These are phyloP conservation scores for Agrypnus murinus DNA, from an alignment of 2,888 invertebrate genomes.

Conservation along the genomic window DNA sequence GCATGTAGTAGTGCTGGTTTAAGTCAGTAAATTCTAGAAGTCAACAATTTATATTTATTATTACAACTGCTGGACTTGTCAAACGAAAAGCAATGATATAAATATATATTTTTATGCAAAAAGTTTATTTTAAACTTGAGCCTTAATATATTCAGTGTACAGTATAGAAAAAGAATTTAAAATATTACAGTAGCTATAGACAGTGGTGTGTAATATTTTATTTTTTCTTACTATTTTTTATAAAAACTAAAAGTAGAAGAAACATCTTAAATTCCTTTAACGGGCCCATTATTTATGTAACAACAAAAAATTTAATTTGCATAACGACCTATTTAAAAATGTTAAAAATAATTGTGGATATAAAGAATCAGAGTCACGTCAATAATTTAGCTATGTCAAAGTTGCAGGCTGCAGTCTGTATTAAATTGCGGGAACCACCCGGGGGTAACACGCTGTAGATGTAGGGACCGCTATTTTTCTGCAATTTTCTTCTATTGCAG, in stretches of 20 bases:
- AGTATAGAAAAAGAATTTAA: no score
- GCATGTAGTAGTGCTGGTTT: not conserved
- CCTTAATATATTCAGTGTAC: no score
- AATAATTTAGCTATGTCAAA: conserved; percentile 44
- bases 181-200: no score
- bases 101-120: no score
- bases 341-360: conserved; percentile 32
- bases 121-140: no score
- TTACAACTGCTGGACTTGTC: no score
- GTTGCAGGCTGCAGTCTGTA: conserved; percentile 22
- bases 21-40: not conserved
- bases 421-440: conserved; percentile 52
- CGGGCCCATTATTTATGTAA: not conserved
- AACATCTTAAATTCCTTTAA: not conserved
- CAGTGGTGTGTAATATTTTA: no score
- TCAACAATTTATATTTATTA: not conserved
- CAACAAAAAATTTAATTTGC: conserved; percentile 31
- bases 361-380: conserved; percentile 35
- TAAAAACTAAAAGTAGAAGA: no score
- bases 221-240: no score
- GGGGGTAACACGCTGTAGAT: conserved; percentile 49
- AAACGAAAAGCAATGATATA: no score
- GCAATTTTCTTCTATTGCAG: conserved; percentile 33
- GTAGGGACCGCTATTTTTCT: conserved; percentile 36
- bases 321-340: conserved; percentile 37